A percentile compares a stretch with the other conserved stretches of the same genome.
Evolutionary conservation across 2,113 vertebrate species (phyloP).

Genomic region (Caranx ignobilis): DNA sequence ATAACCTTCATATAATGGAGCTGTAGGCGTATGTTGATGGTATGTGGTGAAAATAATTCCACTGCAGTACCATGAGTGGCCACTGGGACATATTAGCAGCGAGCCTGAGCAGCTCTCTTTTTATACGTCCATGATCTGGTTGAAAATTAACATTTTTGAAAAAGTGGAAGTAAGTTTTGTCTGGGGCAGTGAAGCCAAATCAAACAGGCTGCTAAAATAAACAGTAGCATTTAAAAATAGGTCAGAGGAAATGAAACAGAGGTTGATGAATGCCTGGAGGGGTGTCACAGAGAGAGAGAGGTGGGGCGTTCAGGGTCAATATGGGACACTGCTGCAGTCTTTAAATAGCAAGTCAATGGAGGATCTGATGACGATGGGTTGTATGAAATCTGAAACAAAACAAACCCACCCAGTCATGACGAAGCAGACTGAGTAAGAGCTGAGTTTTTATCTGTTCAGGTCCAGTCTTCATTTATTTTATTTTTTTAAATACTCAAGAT

Average conservation of each 20-base stretch:
- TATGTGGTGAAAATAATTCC: too few relatives aligned
- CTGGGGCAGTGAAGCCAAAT: conserved; percentile 2
- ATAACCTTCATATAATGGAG: too few relatives aligned
- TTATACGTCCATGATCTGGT: not conserved
- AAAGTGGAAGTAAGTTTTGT: not conserved
- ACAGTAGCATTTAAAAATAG: conserved; percentile 31
- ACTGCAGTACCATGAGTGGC: too few relatives aligned
- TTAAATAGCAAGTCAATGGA: not conserved
- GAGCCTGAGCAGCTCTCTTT: not conserved
- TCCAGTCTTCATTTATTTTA: too few relatives aligned
- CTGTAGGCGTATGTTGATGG: too few relatives aligned
- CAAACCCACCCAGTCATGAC: too few relatives aligned
- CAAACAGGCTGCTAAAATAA: conserved; percentile 6
- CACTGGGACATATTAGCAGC: not conserved
- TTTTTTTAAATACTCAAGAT: too few relatives aligned
- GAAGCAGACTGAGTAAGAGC: not conserved
- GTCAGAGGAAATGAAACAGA: conserved; percentile 35
- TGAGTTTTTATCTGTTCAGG: not conserved
- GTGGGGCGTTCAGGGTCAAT: not conserved
- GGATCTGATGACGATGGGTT: not conserved
- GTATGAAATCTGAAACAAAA: not conserved
- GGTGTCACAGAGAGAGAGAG: not conserved
- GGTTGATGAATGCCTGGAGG: conserved; percentile 1
- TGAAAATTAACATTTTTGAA: conserved; percentile 34
- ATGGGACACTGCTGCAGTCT: not conserved